A percentile compares a stretch with the other conserved stretches of the same genome.
phyloP scores from a whole-genome alignment of 2,888 invertebrate genomes.

The Agriopis aurantiaria region DNA sequence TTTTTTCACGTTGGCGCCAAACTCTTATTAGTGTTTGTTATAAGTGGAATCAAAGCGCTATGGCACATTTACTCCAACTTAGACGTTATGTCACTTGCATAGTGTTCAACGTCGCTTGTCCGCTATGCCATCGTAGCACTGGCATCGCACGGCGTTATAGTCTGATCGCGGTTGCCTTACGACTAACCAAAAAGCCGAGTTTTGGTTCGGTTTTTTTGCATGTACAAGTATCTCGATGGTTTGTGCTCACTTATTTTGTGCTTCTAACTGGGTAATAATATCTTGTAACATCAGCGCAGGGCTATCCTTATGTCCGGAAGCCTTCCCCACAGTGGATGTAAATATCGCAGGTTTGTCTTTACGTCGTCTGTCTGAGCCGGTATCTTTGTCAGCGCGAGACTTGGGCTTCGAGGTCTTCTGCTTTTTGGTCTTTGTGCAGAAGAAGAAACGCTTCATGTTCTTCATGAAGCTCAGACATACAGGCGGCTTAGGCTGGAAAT shows the following conservation, averaged over 20 bases:
- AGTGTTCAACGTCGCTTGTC: too few species aligned
- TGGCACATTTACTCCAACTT: too few species aligned
- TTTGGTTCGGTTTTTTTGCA: too few species aligned
- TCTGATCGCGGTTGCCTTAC: too few species aligned
- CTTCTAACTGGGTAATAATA: constrained; percentile 90
- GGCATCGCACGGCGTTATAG: too few species aligned
- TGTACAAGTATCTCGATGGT: too few species aligned
- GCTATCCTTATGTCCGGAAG: constrained; percentile 76
- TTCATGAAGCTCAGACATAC: constrained; percentile 79
- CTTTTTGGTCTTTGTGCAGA: constrained; percentile 78
- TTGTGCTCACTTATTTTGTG: constrained; percentile 85
- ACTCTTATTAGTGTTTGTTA: too few species aligned
- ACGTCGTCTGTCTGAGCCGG: constrained; percentile 47
- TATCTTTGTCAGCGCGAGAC: constrained; percentile 51
- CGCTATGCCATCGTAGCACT: too few species aligned
- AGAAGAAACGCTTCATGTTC: constrained; percentile 78
- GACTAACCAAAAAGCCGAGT: too few species aligned
- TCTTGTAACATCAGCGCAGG: constrained; percentile 89
- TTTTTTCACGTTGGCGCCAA: too few species aligned
- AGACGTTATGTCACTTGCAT: too few species aligned
- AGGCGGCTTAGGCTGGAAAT: constrained; percentile 71
- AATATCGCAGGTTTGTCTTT: constrained; percentile 71
- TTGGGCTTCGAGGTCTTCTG: constrained; percentile 63
- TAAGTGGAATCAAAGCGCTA: too few species aligned
- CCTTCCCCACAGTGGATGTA: constrained; percentile 81